Percentiles rank a stretch among this genome's conserved stretches.
phyloP scores from a whole-genome alignment of 2,113 vertebrate species.

The Vulpes ferrilata region DNA sequence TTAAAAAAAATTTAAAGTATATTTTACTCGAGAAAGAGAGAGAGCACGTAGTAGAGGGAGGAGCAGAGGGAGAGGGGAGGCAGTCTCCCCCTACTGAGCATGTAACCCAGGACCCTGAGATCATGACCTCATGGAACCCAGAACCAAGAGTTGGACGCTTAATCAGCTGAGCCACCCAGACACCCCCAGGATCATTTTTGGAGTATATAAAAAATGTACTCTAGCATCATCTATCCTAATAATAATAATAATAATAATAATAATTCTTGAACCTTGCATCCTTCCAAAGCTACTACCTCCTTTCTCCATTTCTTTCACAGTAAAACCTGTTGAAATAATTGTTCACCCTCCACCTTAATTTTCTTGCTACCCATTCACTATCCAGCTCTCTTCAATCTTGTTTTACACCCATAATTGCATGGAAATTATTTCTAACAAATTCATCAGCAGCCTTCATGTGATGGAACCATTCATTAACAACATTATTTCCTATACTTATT shows the following conservation, averaged over 20 bases:
- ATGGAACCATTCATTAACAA: neutral
- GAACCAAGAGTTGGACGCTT: neutral
- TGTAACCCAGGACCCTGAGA: neutral
- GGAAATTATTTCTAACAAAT: neutral
- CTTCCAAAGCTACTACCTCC: neutral
- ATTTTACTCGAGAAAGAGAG: neutral
- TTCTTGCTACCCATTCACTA: neutral
- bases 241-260: neutral
- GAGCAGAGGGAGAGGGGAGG: neutral
- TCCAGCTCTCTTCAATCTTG: neutral
- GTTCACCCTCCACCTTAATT: neutral
- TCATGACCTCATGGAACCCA: neutral
- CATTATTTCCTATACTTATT: neutral
- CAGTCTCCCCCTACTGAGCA: neutral
- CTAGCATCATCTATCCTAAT: neutral
- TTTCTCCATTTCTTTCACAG: neutral
- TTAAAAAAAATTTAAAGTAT: too few species aligned
- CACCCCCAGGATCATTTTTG: neutral
- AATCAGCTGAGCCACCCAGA: neutral
- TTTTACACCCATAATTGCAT: neutral
- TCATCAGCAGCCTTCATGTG: neutral
- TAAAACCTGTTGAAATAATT: neutral
- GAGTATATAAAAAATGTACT: neutral
- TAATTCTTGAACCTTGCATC: neutral
- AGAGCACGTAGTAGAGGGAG: neutral